Base-by-base conservation (phyloP, 2,113 vertebrate species). In the Oryzias celebensis region DNA sequence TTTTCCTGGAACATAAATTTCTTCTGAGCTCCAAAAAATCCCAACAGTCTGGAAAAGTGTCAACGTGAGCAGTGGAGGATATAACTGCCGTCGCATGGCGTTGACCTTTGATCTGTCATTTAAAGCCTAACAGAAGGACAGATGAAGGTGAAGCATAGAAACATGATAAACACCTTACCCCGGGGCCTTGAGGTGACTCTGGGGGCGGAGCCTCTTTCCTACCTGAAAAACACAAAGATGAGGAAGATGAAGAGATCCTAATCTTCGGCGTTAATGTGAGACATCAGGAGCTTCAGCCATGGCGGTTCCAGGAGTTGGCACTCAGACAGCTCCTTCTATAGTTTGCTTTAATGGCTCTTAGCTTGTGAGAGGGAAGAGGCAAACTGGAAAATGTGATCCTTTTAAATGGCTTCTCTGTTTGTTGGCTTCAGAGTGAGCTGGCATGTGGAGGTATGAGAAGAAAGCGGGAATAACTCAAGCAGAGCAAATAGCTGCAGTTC, bases 101-200 rank as follows among this genome's bases (percentile, higher is more conserved):
- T 36, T 36, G 36, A 36, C 36, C 36, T 36, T 36, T 36, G 36
- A 36, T 36, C 36, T 36, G 36, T 36, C 36, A 36, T 36, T 36
- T 36, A 2, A 36, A 36, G 2, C 10, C 12, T 36, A 36, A 36
- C 36, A 12, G 36, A 36, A 36, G 36, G 36, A 36, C 2, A 36
- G 36, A 36, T 36, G 36, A 10, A 36, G 8, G 36, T 12, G 12
- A 12, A 12, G 2, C 36, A 36, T 10, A 36, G 36, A 12, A 36
- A 36, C 3, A 13, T 36, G 1, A 36, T 36, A 3, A 36, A 36
- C 31, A 36, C 92, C 95, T 96, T 91, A 98, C 96, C 87, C 87
- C 90, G 0, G 93, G 95, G 57, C 94, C 96, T 68, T 26, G 85
- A 0, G 91, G 88, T 4, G 91, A 92, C 24, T 83, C 87, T 57